Base-by-base conservation (phyloP, 2,113 vertebrate genomes). In the Gymnarchus niloticus region DNA sequence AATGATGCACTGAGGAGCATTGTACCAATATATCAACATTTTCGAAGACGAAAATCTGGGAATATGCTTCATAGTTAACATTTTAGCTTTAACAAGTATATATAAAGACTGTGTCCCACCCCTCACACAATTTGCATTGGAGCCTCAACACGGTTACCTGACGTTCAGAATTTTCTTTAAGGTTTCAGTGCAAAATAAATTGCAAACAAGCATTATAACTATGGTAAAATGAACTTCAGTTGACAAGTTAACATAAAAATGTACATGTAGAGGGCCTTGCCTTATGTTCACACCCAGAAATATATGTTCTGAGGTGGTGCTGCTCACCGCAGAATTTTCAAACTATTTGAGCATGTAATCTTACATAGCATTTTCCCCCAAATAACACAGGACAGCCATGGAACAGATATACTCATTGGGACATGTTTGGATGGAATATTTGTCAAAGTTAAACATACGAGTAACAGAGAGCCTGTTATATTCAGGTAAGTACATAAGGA, bases 371-470 rank as follows among this genome's bases (percentile, higher is more conserved):
- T 46, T 86, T 54, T 89, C 48, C 44, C 87, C 88, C 7, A 76
- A 92, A 91, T 56, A 51, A 82, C 89, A 84, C 89, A 99, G 98
- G 98, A 99, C 86, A 97, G 95, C 86, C 97, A 98, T 88, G 97
- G 98, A 88, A 93, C 95, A 76, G 98, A 99, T 88, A 95, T 99
- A 85, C 93, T 95, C 81, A 93, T 99, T 52, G 97, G 98, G 51
- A 96, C 98, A 0, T 98, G 96, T 92, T 96, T 98, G 0, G 97
- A 98, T 44, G 98, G 97, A 7, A 97, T 99, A 92, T 97, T 99
- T 90, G 96, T 99, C 87, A 99, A 97, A 85, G 96, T 98, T 90
- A 99, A 97, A 95, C 98, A 96, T 82, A n/a, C n/a, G n/a, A n/a
- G n/a, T n/a, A 96, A 96, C 81, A 93, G 96, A 80, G 94, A 96